A percentile compares a stretch with the other conserved stretches of the same genome.
Evolutionary conservation across 2,113 vertebrate species (phyloP).

Genomic region (Chloropsis hardwickii): DNA sequence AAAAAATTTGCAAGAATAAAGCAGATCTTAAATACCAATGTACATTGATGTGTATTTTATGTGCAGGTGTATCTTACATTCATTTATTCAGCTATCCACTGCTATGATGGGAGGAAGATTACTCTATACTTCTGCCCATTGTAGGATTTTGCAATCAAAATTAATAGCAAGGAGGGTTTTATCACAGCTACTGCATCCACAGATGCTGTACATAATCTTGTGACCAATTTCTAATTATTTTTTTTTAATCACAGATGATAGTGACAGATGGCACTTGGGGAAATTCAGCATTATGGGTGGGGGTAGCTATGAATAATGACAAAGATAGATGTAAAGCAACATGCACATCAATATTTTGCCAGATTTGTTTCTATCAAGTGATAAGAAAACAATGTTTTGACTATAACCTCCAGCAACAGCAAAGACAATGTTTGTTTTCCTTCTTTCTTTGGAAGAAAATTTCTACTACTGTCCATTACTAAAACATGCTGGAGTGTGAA

Average conservation of each 20-base stretch:
- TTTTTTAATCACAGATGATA: constrained; percentile 12
- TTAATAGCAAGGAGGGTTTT: background rate
- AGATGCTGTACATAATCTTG: constrained; percentile 3
- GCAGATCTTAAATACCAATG: background rate
- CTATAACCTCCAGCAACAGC: constrained; percentile 27
- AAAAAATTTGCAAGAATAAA: background rate
- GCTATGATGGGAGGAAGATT: background rate
- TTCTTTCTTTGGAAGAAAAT: background rate
- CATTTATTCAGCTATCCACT: background rate
- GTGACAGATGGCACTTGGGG: constrained; percentile 44
- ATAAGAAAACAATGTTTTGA: constrained; percentile 29
- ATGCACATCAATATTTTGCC: constrained; percentile 47
- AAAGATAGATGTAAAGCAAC: constrained; percentile 31
- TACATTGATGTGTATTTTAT: background rate
- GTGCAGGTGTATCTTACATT: background rate
- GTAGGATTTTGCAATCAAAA: background rate
- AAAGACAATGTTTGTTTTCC: constrained; percentile 15
- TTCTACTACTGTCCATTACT: background rate
- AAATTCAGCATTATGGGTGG: background rate
- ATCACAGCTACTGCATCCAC: background rate
- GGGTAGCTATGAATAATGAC: constrained; percentile 14
- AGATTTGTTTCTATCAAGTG: constrained; percentile 22
- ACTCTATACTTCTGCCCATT: background rate
- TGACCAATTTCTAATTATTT: background rate
- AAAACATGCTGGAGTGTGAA: background rate